Percentiles rank a stretch among this genome's conserved stretches.
These are phyloP conservation scores for Lasioglossum lativentre DNA, from an alignment of 2,888 invertebrate genomes.

Conservation along the genomic window DNA sequence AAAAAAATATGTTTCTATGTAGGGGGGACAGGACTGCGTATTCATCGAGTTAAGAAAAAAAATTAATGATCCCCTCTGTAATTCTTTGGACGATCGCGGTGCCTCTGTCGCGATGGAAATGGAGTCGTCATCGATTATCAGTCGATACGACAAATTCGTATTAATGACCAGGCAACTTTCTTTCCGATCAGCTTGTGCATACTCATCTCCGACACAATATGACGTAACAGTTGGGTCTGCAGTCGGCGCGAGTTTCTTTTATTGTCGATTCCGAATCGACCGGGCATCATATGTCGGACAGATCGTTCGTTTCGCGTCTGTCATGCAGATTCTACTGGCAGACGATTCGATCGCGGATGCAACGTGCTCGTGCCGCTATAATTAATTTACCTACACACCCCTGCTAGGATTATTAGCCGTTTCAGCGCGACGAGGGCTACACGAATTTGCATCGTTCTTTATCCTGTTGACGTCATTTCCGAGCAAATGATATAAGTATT, in stretches of 20 bases:
- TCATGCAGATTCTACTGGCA: constrained; percentile 53
- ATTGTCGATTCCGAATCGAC: constrained; percentile 72
- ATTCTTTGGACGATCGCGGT: constrained; percentile 36
- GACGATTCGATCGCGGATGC: background rate
- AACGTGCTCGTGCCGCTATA: background rate
- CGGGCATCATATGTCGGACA: constrained; percentile 58
- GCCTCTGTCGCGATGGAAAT: constrained; percentile 69
- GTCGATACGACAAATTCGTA: constrained; percentile 79
- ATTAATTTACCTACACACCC: constrained; percentile 38
- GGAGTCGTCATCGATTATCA: constrained; percentile 78
- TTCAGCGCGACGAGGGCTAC: background rate
- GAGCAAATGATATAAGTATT: no score
- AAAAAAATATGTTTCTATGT: background rate
- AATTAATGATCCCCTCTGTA: constrained; percentile 61
- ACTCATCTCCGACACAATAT: constrained; percentile 71
- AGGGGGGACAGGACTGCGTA: background rate
- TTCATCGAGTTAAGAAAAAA: constrained; percentile 31
- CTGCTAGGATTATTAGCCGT: constrained; percentile 10
- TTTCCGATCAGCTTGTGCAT: constrained; percentile 63
- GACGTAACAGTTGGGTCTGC: constrained; percentile 76
- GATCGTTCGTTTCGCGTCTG: constrained; percentile 42
- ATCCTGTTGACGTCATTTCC: background rate
- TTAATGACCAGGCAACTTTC: constrained; percentile 80
- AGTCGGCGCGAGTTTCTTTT: constrained; percentile 70
- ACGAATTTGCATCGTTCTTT: constrained; percentile 26